Conservation (phyloP, 2,113 vertebrate species). For the Typhlomys cinereus region DNA sequence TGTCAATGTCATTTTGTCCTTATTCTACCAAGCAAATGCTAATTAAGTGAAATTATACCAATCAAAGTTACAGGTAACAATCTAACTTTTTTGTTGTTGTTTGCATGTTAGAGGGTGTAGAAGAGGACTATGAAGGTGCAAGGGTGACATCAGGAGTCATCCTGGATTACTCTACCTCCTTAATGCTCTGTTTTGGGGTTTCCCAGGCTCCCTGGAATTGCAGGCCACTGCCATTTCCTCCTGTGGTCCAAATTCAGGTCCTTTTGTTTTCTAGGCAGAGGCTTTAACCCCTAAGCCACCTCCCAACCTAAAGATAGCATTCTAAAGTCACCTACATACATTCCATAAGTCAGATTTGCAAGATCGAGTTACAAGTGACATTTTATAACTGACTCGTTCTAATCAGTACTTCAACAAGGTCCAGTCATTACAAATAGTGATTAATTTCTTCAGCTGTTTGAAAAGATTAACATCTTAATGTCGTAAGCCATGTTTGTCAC, state of each 20-base stretch:
- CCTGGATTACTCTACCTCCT: no score
- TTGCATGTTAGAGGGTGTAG: no score
- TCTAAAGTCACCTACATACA: background rate
- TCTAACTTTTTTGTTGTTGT: no score
- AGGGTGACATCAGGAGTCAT: no score
- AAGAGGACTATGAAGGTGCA: no score
- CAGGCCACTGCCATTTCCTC: no score
- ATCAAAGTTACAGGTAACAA: slow-evolving; percentile 9
- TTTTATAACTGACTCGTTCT: slow-evolving; percentile 32
- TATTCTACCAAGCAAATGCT: background rate
- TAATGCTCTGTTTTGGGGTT: no score
- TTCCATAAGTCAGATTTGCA: background rate
- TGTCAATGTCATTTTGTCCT: background rate
- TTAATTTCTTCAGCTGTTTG: background rate
- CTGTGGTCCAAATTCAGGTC: no score
- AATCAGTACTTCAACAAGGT: background rate
- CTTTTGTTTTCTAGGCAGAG: no score
- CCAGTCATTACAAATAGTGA: background rate
- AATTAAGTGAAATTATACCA: background rate
- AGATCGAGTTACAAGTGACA: background rate
- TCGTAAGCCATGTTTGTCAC: background rate
- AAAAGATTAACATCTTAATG: background rate
- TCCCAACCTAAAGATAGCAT: no score
- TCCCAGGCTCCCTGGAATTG: no score
- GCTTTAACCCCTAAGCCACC: no score